These are phyloP conservation scores for Synanthedon vespiformis DNA, from an alignment of 2,888 invertebrate species.

Conservation along the genomic window DNA sequence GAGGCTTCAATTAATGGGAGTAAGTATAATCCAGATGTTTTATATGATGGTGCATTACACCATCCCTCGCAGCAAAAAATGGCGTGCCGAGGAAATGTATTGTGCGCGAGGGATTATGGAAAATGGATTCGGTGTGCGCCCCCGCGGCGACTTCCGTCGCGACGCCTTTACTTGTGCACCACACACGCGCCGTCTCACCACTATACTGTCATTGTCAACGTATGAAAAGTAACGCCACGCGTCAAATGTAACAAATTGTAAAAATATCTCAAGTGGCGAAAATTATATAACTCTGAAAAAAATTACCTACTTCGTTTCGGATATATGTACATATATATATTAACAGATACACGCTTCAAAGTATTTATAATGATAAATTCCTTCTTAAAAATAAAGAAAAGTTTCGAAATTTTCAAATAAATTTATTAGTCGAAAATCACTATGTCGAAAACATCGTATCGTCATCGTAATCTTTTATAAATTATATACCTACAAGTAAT, in stretches of 20 bases:
- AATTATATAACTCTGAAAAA: no score
- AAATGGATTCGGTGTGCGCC: slow-evolving; percentile 17
- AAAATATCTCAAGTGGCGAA: slow-evolving; percentile 9
- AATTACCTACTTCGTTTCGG: no score
- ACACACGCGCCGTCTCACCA: background rate
- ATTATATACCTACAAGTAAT: no score
- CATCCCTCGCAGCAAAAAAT: slow-evolving; percentile 19
- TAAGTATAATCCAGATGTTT: background rate
- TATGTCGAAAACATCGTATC: no score
- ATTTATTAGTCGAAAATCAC: no score
- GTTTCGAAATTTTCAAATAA: no score
- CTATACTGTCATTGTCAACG: slow-evolving; percentile 8
- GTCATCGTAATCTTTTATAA: no score
- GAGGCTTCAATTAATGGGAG: no score
- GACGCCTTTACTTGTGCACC: slow-evolving; percentile 2
- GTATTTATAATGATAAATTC: no score
- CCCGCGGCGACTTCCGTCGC: slow-evolving; percentile 17
- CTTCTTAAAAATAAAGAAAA: no score
- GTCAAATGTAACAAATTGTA: slow-evolving; percentile 7
- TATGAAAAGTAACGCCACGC: slow-evolving; percentile 12
- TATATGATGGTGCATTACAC: slow-evolving; percentile 1
- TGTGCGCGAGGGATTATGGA: slow-evolving; percentile 18
- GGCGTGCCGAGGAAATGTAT: slow-evolving; percentile 12
- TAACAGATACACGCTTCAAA: no score
- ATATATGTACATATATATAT: no score